Base-by-base conservation (phyloP, 2,113 vertebrate species). In the Gymnogyps californianus region DNA sequence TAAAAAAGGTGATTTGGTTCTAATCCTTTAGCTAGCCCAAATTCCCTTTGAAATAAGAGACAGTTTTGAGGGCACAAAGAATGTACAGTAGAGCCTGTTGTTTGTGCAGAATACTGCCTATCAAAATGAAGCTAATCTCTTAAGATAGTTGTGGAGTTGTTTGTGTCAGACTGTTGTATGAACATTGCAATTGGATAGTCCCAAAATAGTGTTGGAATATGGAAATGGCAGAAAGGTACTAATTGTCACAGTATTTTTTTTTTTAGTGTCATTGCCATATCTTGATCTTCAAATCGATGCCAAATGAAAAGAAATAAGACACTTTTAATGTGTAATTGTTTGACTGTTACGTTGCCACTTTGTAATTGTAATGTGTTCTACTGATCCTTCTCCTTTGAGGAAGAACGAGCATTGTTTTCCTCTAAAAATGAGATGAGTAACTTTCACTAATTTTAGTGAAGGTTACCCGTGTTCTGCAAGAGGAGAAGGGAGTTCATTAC, bases 281-380 rank as follows among this genome's bases (percentile, higher is more conserved):
- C 57, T 71, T 91, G 69, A 82, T 58, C 78, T 87, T 93, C 62
- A 90, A 86, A 85, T 81, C 19, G 11, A 87, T 95, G 92, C 94
- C 90, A 97, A 95, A 96, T 71, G 67, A 91, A 90, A 90, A 94
- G 46, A 32, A 90, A 83, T 38, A 76, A 38, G 87, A 83, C 64
- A 83, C 55, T 93, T 96, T 71, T 55, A 42, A 79, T 52, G 36
- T 95, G 55, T 97, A 90, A 82, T 90, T 87, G 42, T 90, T 95
- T 83, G 82, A 96, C 94, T 94, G 83, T 93, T 96, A 81, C 16
- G 76, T 91, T 96, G 87, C 96, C 96, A 97, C 97, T 97, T 97
- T 97, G 82, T 91, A 93, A 83, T 75, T 91, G 77, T 97, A 96
- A 92, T 87, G 83, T 91, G 49, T 92, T 95, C 94, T 97, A 89